Evolutionary conservation across 1,140 invertebrate genomes (phyloP), one percentile per base, ranked within the genome.

Genomic region (Dinoponera quadriceps): DNA sequence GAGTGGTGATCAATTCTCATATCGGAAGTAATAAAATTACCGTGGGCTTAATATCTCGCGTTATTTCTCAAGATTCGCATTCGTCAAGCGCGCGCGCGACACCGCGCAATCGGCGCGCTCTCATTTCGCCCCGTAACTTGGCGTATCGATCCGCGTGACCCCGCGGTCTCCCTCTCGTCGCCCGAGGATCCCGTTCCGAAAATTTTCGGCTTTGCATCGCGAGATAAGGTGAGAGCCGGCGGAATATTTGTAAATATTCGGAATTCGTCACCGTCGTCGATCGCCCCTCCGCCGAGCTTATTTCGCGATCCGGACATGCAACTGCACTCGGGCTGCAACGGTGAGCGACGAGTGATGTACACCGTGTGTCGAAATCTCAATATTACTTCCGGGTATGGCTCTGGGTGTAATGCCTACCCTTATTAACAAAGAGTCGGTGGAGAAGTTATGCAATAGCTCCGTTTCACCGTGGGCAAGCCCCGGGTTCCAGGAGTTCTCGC

Each of bases 1-100:
- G 25, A 13, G 51, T 27, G 22, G 33, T 48, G 51, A 80, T 80
- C 65, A 80, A 80, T 80, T 80, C 54, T 80, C 54, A 80, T 80
- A 71, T 80, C 7, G 48, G 33, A 57, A n/a, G 29, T 80, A 57
- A 80, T 80, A 59, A 80, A 71, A 80, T 80, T 80, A 71, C 22
- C 51, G 4, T 20, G 44, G 63, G 18, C 38, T 49, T 69, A 57
- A 80, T 80, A 57, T 80, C 51, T 0, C 27, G 27, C 22, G 14
- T 69, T 57, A 44, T 9, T 57, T 29, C 69, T 69, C 75, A 48
- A 69, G 33, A 80, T 59, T 80, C 74, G 20, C 74, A 77, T 66
- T 77, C 51, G 63, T 80, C 54, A 80, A 59, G 59, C n/a, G n/a
- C 27, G 20, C 44, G 29, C 11, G 69, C n/a, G 20, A 20, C 63